Conservation (phyloP, 2,888 invertebrate genomes). For the Endotricha flammealis region DNA sequence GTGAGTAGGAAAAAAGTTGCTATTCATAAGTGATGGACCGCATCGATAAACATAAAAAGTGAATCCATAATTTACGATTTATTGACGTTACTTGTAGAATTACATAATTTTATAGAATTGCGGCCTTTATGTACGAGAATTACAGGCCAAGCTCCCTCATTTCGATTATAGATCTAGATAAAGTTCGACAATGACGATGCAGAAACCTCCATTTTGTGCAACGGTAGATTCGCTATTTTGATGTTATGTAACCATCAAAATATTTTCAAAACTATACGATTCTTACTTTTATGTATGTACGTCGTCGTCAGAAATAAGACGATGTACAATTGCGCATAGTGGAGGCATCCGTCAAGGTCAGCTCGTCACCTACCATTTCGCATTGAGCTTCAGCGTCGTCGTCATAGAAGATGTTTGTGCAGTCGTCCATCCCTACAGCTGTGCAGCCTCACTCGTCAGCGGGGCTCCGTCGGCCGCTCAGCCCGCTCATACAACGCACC, state of each 20-base stretch:
- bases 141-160: not conserved
- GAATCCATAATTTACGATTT: not conserved
- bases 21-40: not conserved
- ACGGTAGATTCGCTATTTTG: conserved; percentile 22
- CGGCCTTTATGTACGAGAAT: not conserved
- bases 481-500: conserved; percentile 55
- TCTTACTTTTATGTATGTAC: no score
- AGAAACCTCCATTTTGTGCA: conserved; percentile 44
- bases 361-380: conserved; percentile 65
- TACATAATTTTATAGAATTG: not conserved
- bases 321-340: no score
- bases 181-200: conserved; percentile 15
- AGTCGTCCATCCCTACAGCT: conserved; percentile 72
- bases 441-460: conserved; percentile 52
- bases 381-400: conserved; percentile 72
- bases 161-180: conserved; percentile 1
- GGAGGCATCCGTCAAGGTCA: conserved; percentile 30
- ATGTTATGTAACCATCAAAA: conserved; percentile 32
- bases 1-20: no score
- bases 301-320: no score
- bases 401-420: conserved; percentile 73
- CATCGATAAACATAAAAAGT: not conserved
- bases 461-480: conserved; percentile 63
- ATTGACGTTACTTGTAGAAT: not conserved
- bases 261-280: conserved; percentile 7